A percentile compares a stretch with the other conserved stretches of the same genome.
These are phyloP conservation scores for Gymnothorax javanicus DNA, from an alignment of 2,797 vertebrate genomes.

Conservation along the genomic window DNA sequence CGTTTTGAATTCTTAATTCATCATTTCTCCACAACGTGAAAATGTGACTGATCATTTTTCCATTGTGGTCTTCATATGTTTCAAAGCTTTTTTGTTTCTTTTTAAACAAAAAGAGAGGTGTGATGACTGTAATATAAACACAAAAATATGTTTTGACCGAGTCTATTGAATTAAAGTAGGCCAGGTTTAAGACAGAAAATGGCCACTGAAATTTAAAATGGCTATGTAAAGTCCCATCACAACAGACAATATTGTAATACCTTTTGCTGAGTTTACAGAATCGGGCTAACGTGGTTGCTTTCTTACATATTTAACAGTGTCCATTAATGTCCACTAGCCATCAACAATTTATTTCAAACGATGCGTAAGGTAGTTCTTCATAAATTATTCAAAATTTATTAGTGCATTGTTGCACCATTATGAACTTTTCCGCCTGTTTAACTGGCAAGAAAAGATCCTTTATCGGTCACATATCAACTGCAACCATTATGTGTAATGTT, in stretches of 20 bases:
- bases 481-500: not conserved
- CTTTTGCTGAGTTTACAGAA: not conserved
- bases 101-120: not conserved
- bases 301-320: not conserved
- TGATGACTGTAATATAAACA: not conserved
- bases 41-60: too few relatives aligned
- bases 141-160: not conserved
- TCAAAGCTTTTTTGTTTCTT: too few relatives aligned
- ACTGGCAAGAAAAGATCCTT: not conserved
- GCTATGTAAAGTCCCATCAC: not conserved
- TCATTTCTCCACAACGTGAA: too few relatives aligned
- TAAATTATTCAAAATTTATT: not conserved
- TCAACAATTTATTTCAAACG: not conserved
- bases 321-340: not conserved
- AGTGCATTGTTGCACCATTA: not conserved
- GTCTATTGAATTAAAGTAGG: not conserved
- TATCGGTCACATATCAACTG: not conserved
- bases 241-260: not conserved
- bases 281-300: not conserved
- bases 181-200: not conserved
- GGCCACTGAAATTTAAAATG: not conserved
- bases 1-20: too few relatives aligned
- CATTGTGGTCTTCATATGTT: too few relatives aligned
- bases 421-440: not conserved
- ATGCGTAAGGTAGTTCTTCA: not conserved